These are phyloP conservation scores for Patagioenas fasciata DNA, from an alignment of 2,113 vertebrate species.

Conservation along the genomic window DNA sequence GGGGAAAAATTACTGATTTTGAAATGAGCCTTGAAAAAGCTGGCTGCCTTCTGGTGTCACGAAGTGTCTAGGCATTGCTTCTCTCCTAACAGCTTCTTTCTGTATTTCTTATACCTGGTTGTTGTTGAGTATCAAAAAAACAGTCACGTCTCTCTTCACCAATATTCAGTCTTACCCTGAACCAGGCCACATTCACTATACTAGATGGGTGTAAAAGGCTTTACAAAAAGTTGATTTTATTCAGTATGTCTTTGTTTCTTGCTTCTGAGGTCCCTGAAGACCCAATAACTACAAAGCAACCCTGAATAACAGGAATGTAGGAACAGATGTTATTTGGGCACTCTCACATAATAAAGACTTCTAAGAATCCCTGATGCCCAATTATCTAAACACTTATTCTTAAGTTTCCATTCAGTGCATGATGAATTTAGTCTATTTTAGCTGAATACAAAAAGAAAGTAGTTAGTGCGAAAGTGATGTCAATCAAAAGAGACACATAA, in stretches of 20 bases:
- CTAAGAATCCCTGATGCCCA: constrained; percentile 77
- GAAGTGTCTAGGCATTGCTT: neutral
- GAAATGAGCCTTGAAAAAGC: neutral
- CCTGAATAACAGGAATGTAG: constrained; percentile 66
- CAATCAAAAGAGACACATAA: constrained; percentile 63
- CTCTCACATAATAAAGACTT: constrained; percentile 78
- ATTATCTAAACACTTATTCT: constrained; percentile 75
- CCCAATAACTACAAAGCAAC: constrained; percentile 76
- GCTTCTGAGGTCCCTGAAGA: constrained; percentile 69
- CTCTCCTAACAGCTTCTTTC: neutral
- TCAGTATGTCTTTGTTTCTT: constrained; percentile 73
- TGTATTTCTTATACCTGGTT: neutral
- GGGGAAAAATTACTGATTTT: neutral
- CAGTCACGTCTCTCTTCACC: neutral
- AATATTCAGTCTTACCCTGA: neutral
- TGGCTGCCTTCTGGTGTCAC: neutral
- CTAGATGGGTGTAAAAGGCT: constrained; percentile 55
- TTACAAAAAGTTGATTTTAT: constrained; percentile 55
- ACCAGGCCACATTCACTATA: neutral
- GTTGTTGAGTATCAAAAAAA: neutral
- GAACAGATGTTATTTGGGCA: constrained; percentile 76
- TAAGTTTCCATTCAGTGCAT: constrained; percentile 61
- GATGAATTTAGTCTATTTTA: constrained; percentile 68
- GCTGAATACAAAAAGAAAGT: constrained; percentile 52
- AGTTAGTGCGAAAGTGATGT: constrained; percentile 56